These are phyloP conservation scores for Lepidocolaptes lacrymiger DNA, from an alignment of 2,797 vertebrate genomes.

Conservation along the genomic window DNA sequence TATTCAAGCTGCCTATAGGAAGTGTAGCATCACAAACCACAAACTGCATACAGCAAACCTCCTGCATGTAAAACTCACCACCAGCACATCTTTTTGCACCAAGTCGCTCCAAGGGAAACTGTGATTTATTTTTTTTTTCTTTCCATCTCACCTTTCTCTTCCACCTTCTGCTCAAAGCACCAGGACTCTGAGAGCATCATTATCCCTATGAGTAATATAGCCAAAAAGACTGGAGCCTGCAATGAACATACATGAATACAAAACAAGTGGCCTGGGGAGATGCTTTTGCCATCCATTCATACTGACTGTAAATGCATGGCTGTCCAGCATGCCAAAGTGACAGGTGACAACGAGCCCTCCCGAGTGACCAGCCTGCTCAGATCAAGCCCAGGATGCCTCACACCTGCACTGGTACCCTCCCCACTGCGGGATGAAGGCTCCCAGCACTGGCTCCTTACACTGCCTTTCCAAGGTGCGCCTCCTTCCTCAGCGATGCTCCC, in stretches of 20 bases:
- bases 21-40: not conserved
- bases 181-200: not conserved
- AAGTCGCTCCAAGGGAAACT: not conserved
- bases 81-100: not conserved
- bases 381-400: not conserved
- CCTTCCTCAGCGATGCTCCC: not conserved
- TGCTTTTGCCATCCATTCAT: not conserved
- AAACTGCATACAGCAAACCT: not conserved
- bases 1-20: not conserved
- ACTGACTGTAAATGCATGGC: rapidly evolving
- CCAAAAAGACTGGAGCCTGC: not conserved
- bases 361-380: not conserved
- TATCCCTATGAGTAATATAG: not conserved
- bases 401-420: not conserved
- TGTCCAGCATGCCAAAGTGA: not conserved
- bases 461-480: rapidly evolving
- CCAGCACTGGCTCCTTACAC: not conserved
- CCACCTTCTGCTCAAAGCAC: not conserved
- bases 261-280: not conserved
- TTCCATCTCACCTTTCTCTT: not conserved
- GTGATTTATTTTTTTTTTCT: not conserved
- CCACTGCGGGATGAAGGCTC: not conserved
- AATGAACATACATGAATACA: rapidly evolving
- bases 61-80: slow-evolving; percentile 19
- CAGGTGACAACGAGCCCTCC: not conserved